Evolutionary conservation across 1,140 invertebrate species (phyloP).

Genomic region (Agrilus planipennis): DNA sequence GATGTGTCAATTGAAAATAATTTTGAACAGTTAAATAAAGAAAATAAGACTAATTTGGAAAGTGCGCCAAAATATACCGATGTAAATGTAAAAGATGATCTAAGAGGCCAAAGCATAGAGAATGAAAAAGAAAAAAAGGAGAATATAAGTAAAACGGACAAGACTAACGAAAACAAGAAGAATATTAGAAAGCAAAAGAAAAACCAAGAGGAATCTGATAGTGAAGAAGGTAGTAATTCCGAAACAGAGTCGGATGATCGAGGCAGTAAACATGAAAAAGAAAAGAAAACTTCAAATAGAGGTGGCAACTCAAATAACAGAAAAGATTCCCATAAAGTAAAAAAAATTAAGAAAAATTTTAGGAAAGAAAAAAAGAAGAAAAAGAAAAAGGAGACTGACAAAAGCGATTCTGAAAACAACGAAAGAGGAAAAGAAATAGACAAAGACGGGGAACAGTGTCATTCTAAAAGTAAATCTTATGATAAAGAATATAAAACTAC

Average conservation of each 20-base stretch:
- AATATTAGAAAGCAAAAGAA: no score
- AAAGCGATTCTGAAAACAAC: constrained; percentile 2
- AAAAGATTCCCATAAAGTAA: neutral
- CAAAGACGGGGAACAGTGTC: neutral
- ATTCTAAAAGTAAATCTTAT: constrained; percentile 6
- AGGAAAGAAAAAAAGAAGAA: constrained; percentile 5
- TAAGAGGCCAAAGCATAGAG: neutral
- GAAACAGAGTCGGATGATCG: neutral
- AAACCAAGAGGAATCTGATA: no score
- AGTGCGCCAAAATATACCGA: neutral
- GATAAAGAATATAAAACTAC: constrained; percentile 4
- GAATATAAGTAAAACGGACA: neutral
- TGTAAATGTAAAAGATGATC: neutral
- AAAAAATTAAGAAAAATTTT: constrained; percentile 9
- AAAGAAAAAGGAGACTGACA: constrained; percentile 6
- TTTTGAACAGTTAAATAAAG: neutral
- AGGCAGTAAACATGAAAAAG: neutral
- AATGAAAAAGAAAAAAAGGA: neutral
- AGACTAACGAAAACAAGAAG: neutral
- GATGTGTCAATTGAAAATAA: neutral
- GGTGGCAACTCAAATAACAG: neutral
- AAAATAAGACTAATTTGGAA: neutral
- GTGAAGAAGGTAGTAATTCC: no score
- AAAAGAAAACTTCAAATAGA: neutral
- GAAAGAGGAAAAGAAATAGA: neutral